Evolutionary conservation across 2,797 vertebrate species (phyloP).

Genomic region (Cichlasoma orientale): DNA sequence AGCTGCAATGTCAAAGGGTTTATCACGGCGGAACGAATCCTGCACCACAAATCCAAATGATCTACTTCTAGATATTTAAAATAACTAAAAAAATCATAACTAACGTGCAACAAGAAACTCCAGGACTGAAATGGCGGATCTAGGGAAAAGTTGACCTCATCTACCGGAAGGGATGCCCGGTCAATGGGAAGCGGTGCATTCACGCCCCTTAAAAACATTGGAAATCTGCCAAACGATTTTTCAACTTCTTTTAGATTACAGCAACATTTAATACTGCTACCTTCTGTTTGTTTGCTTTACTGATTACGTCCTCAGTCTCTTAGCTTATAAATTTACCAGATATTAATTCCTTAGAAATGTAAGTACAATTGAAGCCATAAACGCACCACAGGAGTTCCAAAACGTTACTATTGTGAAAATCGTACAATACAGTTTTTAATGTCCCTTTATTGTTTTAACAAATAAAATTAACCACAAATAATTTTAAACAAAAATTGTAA

Average conservation of each 20-base stretch:
- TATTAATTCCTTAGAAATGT: neutral
- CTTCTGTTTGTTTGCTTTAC: neutral
- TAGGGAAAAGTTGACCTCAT: conserved; percentile 78
- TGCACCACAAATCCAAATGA: too few species aligned
- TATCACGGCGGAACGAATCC: neutral
- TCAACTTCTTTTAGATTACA: neutral
- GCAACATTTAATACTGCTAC: neutral
- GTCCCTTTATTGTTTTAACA: neutral
- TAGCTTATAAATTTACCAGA: neutral
- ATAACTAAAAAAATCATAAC: conserved; percentile 24
- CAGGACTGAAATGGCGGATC: conserved; percentile 81
- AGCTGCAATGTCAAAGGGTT: neutral
- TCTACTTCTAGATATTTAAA: neutral
- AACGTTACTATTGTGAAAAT: neutral
- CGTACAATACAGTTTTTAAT: neutral
- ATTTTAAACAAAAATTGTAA: neutral
- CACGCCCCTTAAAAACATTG: neutral
- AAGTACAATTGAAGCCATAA: neutral
- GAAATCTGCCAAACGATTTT: rapidly evolving
- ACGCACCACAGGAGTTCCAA: neutral
- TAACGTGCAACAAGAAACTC: conserved; percentile 70
- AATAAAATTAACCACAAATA: neutral
- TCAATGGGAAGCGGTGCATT: conserved; percentile 61
- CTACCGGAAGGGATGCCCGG: conserved; percentile 77
- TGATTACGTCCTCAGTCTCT: too few species aligned